These are phyloP conservation scores for Oncorhynchus gorbuscha DNA, from an alignment of 2,113 vertebrate genomes.

Conservation along the genomic window DNA sequence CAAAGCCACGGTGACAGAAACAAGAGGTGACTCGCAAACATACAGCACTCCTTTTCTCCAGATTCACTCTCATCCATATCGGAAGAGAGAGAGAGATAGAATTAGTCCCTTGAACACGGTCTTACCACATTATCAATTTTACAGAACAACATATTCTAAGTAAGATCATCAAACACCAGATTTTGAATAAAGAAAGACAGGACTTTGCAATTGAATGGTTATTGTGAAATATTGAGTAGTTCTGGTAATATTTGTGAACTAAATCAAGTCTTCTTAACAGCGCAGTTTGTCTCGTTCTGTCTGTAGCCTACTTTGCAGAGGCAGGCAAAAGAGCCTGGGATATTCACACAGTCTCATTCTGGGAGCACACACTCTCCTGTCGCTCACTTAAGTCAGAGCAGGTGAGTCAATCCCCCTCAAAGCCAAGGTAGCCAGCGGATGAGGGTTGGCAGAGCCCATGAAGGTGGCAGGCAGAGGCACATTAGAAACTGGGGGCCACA, in stretches of 20 bases:
- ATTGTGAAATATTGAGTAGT: too few relatives aligned
- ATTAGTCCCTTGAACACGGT: neutral
- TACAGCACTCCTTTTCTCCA: conserved; percentile 64
- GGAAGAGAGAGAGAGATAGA: conserved; percentile 28
- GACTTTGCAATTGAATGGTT: too few relatives aligned
- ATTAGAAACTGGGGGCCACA: conserved; percentile 56
- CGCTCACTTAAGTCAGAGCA: conserved; percentile 79
- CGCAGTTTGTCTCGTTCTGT: conserved; percentile 61
- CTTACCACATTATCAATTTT: neutral
- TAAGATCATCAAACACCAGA: neutral
- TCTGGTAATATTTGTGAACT: too few relatives aligned
- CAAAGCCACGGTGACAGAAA: conserved; percentile 74
- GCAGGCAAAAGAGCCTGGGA: conserved; percentile 73
- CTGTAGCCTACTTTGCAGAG: conserved; percentile 73
- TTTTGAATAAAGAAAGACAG: neutral
- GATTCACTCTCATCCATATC: conserved; percentile 78
- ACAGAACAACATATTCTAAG: too few relatives aligned
- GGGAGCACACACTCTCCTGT: conserved; percentile 65
- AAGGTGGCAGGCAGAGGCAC: conserved; percentile 69
- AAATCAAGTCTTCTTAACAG: conserved; percentile 57
- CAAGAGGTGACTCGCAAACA: conserved; percentile 74
- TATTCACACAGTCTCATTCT: conserved; percentile 76
- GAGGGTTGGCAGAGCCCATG: conserved; percentile 74
- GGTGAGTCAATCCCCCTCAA: conserved; percentile 63
- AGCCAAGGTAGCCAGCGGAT: conserved; percentile 66